Evolutionary conservation across 2,113 vertebrate genomes (phyloP).

Genomic region (Ceuthmochares aereus): DNA sequence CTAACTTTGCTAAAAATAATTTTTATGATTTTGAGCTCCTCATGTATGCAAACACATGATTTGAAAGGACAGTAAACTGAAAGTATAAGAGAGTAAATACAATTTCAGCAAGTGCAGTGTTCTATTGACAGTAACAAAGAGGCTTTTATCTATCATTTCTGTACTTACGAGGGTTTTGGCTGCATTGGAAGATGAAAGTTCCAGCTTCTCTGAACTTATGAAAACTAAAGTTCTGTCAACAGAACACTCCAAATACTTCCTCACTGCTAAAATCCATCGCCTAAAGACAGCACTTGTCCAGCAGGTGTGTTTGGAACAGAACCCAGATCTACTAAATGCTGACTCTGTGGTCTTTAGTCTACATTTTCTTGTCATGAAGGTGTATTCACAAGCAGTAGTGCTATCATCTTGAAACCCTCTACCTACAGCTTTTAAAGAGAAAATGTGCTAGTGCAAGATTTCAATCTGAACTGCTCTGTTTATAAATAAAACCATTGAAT

Average conservation of each 20-base stretch:
- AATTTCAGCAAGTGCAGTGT: not conserved
- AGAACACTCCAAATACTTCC: not conserved
- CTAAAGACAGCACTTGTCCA: not conserved
- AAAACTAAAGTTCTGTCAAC: not conserved
- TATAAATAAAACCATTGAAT: not conserved
- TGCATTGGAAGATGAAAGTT: not conserved
- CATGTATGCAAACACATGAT: not conserved
- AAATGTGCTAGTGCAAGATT: not conserved
- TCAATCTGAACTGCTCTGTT: not conserved
- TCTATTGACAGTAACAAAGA: not conserved
- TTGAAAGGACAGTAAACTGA: not conserved
- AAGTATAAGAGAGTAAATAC: not conserved
- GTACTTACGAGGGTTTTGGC: not conserved
- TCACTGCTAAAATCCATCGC: not conserved
- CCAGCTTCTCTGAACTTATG: not conserved
- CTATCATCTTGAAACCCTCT: not conserved
- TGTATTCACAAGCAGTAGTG: not conserved
- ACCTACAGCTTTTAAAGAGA: not conserved
- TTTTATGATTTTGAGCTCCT: not conserved
- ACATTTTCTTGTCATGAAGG: not conserved
- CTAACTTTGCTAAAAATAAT: not conserved
- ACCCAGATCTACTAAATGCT: not conserved
- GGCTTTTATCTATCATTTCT: not conserved
- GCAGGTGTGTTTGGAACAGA: not conserved
- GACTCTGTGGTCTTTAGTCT: not conserved